Percentiles rank a stretch among this genome's conserved stretches.
These are phyloP conservation scores for Gonioctena quinquepunctata DNA, from an alignment of 1,140 invertebrate genomes.

Conservation along the genomic window DNA sequence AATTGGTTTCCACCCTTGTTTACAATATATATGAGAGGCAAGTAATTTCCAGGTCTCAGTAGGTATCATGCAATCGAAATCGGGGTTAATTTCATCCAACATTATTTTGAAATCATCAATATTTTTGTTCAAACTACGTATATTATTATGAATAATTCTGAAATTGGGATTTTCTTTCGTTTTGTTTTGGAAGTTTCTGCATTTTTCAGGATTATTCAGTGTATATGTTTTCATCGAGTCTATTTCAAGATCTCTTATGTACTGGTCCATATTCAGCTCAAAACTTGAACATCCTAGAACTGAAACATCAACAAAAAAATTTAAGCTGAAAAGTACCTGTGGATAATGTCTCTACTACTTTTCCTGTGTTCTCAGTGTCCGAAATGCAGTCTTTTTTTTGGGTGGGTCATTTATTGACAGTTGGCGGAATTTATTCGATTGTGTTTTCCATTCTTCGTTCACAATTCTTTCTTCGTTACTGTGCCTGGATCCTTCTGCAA, in stretches of 20 bases:
- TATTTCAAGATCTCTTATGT: neutral
- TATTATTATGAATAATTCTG: conserved; percentile 19
- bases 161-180: conserved; percentile 5
- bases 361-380: neutral
- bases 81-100: conserved; percentile 30
- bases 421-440: neutral
- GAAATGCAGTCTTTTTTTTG: neutral
- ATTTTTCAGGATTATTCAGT: neutral
- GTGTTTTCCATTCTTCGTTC: neutral
- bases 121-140: conserved; percentile 7
- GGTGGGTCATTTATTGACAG: neutral
- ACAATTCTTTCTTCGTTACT: neutral
- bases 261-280: neutral
- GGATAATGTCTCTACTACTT: neutral
- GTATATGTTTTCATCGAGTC: neutral
- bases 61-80: conserved; percentile 33
- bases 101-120: conserved; percentile 22
- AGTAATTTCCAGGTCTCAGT: conserved; percentile 11
- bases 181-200: neutral
- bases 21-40: conserved; percentile 6
- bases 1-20: conserved; percentile 5
- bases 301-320: neutral
- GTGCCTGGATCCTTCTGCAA: neutral
- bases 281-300: neutral
- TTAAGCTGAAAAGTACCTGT: neutral